A percentile compares a stretch with the other conserved stretches of the same genome.
Evolutionary conservation across 2,888 invertebrate species (phyloP).

Genomic region (Caenorhabditis sp.): DNA sequence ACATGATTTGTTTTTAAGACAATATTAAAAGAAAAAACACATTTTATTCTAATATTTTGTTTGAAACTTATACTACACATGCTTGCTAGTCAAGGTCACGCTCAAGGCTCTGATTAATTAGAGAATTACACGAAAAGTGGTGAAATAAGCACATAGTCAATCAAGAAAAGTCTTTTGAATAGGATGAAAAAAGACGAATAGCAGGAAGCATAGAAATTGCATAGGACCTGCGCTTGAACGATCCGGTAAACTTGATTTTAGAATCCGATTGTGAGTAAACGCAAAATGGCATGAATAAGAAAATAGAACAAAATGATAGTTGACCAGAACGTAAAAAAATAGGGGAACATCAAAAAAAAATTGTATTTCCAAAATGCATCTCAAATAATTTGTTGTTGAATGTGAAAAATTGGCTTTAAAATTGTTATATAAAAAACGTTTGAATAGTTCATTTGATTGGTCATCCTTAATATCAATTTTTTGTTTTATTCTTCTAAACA

Average conservation of each 20-base stretch:
- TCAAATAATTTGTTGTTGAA: too few relatives aligned
- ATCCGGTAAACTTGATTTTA: slow-evolving; percentile 51
- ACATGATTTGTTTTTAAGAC: too few relatives aligned
- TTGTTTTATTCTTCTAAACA: too few relatives aligned
- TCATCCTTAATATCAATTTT: too few relatives aligned
- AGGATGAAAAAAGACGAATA: slow-evolving; percentile 1
- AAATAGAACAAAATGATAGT: background rate
- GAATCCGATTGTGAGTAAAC: slow-evolving; percentile 44
- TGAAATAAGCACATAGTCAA: slow-evolving; percentile 47
- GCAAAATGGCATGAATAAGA: background rate
- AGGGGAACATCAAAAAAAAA: too few relatives aligned
- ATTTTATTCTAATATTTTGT: too few relatives aligned
- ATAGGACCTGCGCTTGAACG: slow-evolving; percentile 58
- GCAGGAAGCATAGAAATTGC: slow-evolving; percentile 22
- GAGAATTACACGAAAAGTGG: slow-evolving; percentile 57
- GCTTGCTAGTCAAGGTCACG: slow-evolving; percentile 18
- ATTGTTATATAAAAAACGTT: too few relatives aligned
- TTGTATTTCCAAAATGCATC: too few relatives aligned
- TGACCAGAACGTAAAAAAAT: background rate
- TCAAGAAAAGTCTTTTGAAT: slow-evolving; percentile 29
- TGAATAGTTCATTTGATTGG: too few relatives aligned
- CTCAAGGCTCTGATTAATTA: slow-evolving; percentile 40
- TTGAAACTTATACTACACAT: slow-evolving; percentile 37
- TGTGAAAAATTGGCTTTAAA: too few relatives aligned
- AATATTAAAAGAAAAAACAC: too few relatives aligned